Evolutionary conservation across 2,113 vertebrate species (phyloP).

Genomic region (Plestiodon gilberti): DNA sequence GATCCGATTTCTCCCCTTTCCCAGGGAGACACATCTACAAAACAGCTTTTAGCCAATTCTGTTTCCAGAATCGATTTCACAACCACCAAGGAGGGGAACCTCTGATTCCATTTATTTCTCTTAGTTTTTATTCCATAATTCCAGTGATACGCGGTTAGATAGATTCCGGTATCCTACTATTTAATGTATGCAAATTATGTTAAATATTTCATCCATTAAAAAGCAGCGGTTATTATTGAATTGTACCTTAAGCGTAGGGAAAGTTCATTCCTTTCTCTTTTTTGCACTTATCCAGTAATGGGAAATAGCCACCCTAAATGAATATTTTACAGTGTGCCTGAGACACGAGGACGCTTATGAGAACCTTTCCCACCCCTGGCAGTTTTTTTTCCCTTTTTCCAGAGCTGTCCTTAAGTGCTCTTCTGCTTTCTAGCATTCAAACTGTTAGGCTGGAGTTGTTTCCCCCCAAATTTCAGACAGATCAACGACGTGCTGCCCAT

Average conservation of each 20-base stretch:
- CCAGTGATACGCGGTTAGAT: constrained; percentile 4
- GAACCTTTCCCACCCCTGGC: constrained; percentile 76
- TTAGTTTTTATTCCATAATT: not conserved
- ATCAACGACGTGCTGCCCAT: not conserved
- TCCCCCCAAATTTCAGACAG: not conserved
- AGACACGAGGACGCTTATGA: constrained; percentile 79
- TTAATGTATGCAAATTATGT: constrained; percentile 56
- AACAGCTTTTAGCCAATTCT: not conserved
- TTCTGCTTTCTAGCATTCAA: not conserved
- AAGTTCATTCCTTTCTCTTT: constrained; percentile 63
- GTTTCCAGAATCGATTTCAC: not conserved
- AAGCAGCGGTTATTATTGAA: constrained; percentile 58
- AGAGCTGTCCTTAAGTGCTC: constrained; percentile 64
- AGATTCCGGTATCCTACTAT: constrained; percentile 21
- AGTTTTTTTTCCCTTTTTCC: constrained; percentile 59
- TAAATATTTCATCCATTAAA: constrained; percentile 75
- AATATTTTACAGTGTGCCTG: constrained; percentile 72
- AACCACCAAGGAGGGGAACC: rapidly evolving
- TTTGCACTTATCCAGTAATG: constrained; percentile 48
- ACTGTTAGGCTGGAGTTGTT: not conserved
- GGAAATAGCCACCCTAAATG: constrained; percentile 63
- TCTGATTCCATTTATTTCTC: not conserved
- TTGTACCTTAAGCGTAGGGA: constrained; percentile 63
- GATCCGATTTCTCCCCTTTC: not conserved
- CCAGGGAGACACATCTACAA: not conserved